Evolutionary conservation across 2,797 vertebrate genomes (phyloP), one percentile per base, ranked within the genome.

Genomic region (Coccyzus lansbergi): DNA sequence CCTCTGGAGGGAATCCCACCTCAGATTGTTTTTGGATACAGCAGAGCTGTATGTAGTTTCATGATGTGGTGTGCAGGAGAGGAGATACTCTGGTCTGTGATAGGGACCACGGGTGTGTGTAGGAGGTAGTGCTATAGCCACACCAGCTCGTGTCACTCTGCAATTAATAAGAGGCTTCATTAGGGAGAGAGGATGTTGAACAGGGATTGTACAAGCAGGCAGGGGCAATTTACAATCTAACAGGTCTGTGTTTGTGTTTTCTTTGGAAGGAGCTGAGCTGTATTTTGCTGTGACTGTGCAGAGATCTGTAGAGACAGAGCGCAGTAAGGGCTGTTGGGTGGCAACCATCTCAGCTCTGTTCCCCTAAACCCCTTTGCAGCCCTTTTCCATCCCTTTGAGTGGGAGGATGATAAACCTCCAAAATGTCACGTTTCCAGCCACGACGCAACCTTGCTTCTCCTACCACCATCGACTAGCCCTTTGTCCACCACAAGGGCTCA

Each of bases 51-150:
- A 12, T 0, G 0, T 31, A n/a, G 6, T 77, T 49, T 68, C 4
- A 17, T 6, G 1, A 3, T 0, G 0, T 7, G 40, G 20, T 5
- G 10, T 46, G 33, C 18, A 26, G 44, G 40, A 53, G 25, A 68
- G 21, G 51, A 69, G 52, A 33, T 59, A 70, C 34, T 79, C 63
- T 29, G 17, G 58, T 33, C 20, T 5, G 17, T 13, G 20, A 10
- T 21, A 16, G 31, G 31, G 40, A 33, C 36, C 21, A 25, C 0
- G 1, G 6, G 18, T 15, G 21, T 20, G 33, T 31, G 36, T 28
- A n/a, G 0, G 2, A 64, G 31, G 29, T 26, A 5, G 11, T 33
- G 56, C 25, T 51, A 22, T 64, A 80, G 51, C 71, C 71, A 53
- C 0, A 0, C n/a, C 46, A 80, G 64, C n/a, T 86, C 18, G 0